phyloP scores from a whole-genome alignment of 2,888 invertebrate genomes.

The Ochlodes sylvanus region DNA sequence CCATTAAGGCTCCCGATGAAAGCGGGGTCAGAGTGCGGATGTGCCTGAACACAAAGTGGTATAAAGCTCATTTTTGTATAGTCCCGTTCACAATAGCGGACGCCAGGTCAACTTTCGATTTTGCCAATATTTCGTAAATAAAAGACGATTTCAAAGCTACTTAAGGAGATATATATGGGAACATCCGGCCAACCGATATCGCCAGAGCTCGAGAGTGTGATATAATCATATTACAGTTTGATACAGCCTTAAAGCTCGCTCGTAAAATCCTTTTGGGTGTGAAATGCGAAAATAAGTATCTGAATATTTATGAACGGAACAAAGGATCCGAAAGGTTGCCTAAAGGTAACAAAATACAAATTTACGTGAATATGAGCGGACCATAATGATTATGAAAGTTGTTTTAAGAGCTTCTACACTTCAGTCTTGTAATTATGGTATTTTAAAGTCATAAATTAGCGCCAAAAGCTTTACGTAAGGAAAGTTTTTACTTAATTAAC shows the following conservation, averaged over 20 bases:
- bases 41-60: constrained; percentile 43
- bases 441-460: constrained; percentile 56
- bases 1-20: constrained; percentile 40
- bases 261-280: constrained; percentile 57
- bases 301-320: constrained; percentile 75
- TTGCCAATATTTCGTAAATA: constrained; percentile 63
- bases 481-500: constrained; percentile 55
- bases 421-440: constrained; percentile 54
- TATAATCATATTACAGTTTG: constrained; percentile 44
- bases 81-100: constrained; percentile 52
- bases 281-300: constrained; percentile 69
- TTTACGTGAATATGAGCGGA: constrained; percentile 54
- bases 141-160: constrained; percentile 63
- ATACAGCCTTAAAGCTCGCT: constrained; percentile 35
- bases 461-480: constrained; percentile 61
- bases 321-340: constrained; percentile 56
- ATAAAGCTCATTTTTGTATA: constrained; percentile 44
- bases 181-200: constrained; percentile 34
- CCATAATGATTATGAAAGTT: constrained; percentile 70
- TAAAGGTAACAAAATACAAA: constrained; percentile 52
- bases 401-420: constrained; percentile 54
- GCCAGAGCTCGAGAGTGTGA: constrained; percentile 7
- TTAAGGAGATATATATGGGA: constrained; percentile 58
- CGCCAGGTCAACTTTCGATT: constrained; percentile 71
- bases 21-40: constrained; percentile 43